Conservation (phyloP, 2,797 vertebrate genomes). For the Remorina albescens region DNA sequence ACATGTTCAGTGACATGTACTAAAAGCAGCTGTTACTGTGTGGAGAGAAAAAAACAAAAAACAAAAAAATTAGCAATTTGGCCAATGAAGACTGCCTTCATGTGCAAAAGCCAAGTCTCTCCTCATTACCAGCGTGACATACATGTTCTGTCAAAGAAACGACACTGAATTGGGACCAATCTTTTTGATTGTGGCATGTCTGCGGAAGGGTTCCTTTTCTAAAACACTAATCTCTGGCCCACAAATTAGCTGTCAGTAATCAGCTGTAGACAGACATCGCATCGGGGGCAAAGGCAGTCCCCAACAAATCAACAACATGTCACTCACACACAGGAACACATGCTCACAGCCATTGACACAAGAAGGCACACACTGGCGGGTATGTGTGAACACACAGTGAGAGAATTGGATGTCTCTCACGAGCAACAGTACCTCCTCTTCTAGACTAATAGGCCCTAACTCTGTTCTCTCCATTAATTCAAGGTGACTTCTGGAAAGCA, state of each 20-base stretch:
- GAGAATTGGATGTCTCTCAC: slow-evolving; percentile 32
- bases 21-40: slow-evolving; percentile 62
- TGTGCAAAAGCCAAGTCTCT: slow-evolving; percentile 51
- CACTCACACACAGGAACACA: slow-evolving; percentile 66
- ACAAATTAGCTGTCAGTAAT: slow-evolving; percentile 85
- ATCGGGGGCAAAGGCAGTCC: slow-evolving; percentile 68
- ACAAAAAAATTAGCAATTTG: slow-evolving; percentile 23
- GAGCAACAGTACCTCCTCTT: slow-evolving; percentile 42
- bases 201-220: slow-evolving; percentile 69
- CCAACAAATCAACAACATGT: slow-evolving; percentile 79
- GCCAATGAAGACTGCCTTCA: slow-evolving; percentile 52
- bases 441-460: slow-evolving; percentile 49
- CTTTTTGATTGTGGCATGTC: slow-evolving; percentile 53
- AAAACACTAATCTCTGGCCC: slow-evolving; percentile 81
- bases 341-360: slow-evolving; percentile 26
- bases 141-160: slow-evolving; percentile 66
- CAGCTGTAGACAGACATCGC: slow-evolving; percentile 64
- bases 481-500: slow-evolving; percentile 68
- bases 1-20: slow-evolving; percentile 48
- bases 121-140: slow-evolving; percentile 74
- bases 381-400: neutral
- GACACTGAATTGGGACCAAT: slow-evolving; percentile 69
- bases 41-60: slow-evolving; percentile 2
- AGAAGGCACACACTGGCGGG: slow-evolving; percentile 29
- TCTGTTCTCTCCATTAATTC: slow-evolving; percentile 69